These are phyloP conservation scores for Eunapius fragilis DNA, from an alignment of 37 sponge, comb jelly and placozoan genomes.

Conservation along the genomic window DNA sequence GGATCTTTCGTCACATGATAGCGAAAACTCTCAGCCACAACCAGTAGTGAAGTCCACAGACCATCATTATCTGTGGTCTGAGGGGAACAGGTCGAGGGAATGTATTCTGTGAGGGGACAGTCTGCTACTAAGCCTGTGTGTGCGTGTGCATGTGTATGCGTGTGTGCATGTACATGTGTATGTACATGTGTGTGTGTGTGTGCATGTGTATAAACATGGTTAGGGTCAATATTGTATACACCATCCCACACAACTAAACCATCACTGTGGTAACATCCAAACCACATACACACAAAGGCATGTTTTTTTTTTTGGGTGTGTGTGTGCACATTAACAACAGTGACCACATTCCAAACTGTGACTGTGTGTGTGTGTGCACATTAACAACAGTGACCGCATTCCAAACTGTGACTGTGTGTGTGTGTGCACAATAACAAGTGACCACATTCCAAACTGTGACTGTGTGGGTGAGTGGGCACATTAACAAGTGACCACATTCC, in stretches of 20 bases:
- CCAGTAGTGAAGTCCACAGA: constrained; percentile 79
- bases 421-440: no score
- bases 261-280: no score
- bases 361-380: no score
- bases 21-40: constrained; percentile 77
- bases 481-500: no score
- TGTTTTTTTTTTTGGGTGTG: no score
- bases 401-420: no score
- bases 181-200: neutral
- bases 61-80: constrained; percentile 83
- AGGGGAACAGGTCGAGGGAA: constrained; percentile 61
- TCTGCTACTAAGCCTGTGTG: constrained; percentile 69
- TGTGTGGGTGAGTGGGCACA: no score
- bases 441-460: no score
- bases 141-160: neutral
- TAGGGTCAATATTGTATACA: neutral
- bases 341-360: no score
- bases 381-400: no score
- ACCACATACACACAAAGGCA: no score
- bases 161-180: neutral
- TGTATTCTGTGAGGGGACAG: constrained; percentile 62
- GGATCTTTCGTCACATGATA: constrained; percentile 56
- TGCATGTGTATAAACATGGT: neutral
- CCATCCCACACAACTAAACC: neutral
- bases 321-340: no score